Base-by-base conservation (phyloP, 1,140 invertebrate genomes). In the Drosophila suzukii region DNA sequence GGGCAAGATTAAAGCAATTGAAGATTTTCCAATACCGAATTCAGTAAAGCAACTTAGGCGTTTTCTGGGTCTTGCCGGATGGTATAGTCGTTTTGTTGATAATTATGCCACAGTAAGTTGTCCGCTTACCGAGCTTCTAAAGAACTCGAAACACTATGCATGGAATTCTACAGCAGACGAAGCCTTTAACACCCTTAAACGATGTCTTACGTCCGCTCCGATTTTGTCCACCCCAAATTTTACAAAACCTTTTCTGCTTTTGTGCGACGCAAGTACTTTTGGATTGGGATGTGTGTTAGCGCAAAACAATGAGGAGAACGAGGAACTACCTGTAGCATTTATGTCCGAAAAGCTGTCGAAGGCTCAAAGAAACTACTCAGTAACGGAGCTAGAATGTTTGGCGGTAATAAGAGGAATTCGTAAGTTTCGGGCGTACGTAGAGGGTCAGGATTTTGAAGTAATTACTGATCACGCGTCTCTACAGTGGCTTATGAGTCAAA, bases 11-110 rank as follows among this genome's bases (percentile, higher is more conserved):
- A 38, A 20, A 30, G 70, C 76, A 6, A 84, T 84, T 10, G 49
- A 43, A 5, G 57, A 75, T 27, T 78, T 61, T 49, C 63, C 71
- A 10, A 32, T 50, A 51, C 61, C 61, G 3, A 72, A 17, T 27
- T 30, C 62, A 2, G n/a, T 61, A 17, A 43, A 91, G 34, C 84
- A 93, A 39, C 39, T 94, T 0, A 66, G 92, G 47, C 24, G 78
- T 17, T 93, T 94, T 67, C 49, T 94, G 2, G 93, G 94, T 4
- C 75, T 94, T 27, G 75, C 81, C 4, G 80, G 84, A 3, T 94
- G 92, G 78, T 93, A 93, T 67, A 47, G 88, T 7, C 55, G 86
- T 47, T 93, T 93, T 81, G 68, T 93, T n/a, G 73, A 61, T 24
- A 80, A 80, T 59, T 92, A 89, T 55, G 43, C 67, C 10, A 53